Evolutionary conservation across 2,888 invertebrate genomes (phyloP).

Genomic region (Lepeophtheirus nordmannii): DNA sequence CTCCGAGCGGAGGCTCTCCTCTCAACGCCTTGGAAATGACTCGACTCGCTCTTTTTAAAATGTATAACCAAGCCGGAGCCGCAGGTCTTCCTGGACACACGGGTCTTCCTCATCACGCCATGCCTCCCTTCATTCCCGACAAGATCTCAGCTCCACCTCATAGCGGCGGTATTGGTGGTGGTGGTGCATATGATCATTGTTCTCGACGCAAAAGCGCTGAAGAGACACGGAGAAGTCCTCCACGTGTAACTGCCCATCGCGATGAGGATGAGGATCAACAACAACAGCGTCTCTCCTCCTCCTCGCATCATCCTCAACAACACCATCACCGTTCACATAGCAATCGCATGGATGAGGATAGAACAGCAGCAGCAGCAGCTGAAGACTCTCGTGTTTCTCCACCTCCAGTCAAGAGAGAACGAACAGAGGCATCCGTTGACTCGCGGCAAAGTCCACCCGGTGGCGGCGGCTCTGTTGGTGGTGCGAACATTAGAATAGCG

Average conservation of each 20-base stretch:
- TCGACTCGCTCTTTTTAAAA: conserved; percentile 62
- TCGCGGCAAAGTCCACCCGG: conserved; percentile 24
- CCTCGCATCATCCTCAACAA: conserved; percentile 9
- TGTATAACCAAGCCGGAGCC: conserved; percentile 46
- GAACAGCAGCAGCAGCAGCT: too few species aligned
- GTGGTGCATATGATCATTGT: neutral
- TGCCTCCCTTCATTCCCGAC: too few species aligned
- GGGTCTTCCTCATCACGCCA: neutral
- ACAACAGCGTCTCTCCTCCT: neutral
- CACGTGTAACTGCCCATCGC: too few species aligned
- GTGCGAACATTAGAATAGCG: conserved; percentile 69
- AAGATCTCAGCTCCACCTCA: neutral
- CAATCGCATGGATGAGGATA: neutral
- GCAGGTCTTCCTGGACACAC: neutral
- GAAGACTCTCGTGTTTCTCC: conserved; percentile 41
- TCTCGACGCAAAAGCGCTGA: too few species aligned
- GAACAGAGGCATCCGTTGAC: conserved; percentile 25
- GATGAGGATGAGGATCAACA: neutral
- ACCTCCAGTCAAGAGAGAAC: conserved; percentile 31
- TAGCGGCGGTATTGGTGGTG: neutral
- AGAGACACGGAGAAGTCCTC: too few species aligned
- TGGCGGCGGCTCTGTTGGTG: conserved; percentile 35
- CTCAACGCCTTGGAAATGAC: conserved; percentile 59
- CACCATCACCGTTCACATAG: neutral
- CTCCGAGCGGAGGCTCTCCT: conserved; percentile 30